Evolutionary conservation across 53 echinoderm and acorn worm genomes (phyloP), one percentile per base, ranked within the genome.

Genomic region (Hippasteria phrygiana): DNA sequence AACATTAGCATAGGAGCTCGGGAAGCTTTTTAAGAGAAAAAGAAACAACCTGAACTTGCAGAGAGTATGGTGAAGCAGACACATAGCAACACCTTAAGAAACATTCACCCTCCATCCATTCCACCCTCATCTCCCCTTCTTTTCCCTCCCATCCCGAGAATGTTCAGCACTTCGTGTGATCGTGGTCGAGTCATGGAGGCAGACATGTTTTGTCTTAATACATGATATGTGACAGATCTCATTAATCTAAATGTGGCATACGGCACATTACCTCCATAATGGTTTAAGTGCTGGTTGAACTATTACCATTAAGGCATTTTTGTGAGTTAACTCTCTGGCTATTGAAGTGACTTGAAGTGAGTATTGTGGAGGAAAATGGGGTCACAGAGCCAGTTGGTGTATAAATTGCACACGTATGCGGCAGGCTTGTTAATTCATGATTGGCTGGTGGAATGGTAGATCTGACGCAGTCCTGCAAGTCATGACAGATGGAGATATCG

Each of bases 261-360:
- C 50, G 32, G 50, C 48, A 76, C 53, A 76, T 76, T 53, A 59
- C 16, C 59, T 59, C 20, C 31, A 28, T 45, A 75, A 46, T 53
- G 76, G 76, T 76, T 47, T 53, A 48, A 47, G 76, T 76, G 76
- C 54, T 76, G 48, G 20, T 16, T 32, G 31, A 48, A 76, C 76
- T 76, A 31, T 50, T 76, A 9, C 28, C 18, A 32, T 34, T 43
- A 34, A 50, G 34, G 48, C 32, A 28, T 76, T 76, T 54, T 76
- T 33, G 20, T 33, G 12, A 31, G 16, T 43, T 73, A 22, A 10
- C 73, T 40, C 42, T 11, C 10, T 22, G 27, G 75, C 14, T 20
- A 5, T 28, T 33, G 45, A 75, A 54, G 54, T 54, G 17, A 54
- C 20, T 54, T 27, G 27, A 27, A 75, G 75, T 75, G 76, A 59